A percentile compares a stretch with the other conserved stretches of the same genome.
phyloP scores from a whole-genome alignment of 2,888 invertebrate species.

The Acleris sparsana region DNA sequence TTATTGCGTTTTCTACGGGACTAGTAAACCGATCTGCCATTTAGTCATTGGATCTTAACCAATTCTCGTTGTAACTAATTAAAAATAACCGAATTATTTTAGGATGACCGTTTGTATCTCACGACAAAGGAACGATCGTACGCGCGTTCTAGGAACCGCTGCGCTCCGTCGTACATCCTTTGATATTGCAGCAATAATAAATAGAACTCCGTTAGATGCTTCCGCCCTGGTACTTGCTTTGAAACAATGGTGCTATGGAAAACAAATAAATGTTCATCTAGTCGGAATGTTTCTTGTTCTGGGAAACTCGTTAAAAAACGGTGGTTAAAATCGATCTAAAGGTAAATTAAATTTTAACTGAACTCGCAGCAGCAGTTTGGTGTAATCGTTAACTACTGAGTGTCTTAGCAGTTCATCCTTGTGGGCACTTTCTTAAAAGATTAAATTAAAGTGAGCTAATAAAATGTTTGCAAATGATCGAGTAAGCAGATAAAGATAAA shows the following conservation, averaged over 20 bases:
- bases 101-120: slow-evolving; percentile 33
- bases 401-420: background rate
- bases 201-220: slow-evolving; percentile 49
- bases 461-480: slow-evolving; percentile 9
- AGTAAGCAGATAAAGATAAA: background rate
- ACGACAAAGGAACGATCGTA: slow-evolving; percentile 48
- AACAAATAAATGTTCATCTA: slow-evolving; percentile 37
- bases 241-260: slow-evolving; percentile 38
- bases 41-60: slow-evolving; percentile 7
- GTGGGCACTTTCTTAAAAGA: background rate
- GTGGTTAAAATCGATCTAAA: slow-evolving; percentile 24
- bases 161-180: slow-evolving; percentile 46
- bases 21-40: background rate
- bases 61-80: slow-evolving; percentile 26
- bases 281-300: slow-evolving; percentile 36
- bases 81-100: slow-evolving; percentile 36
- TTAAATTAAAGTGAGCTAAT: slow-evolving; percentile 4
- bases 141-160: slow-evolving; percentile 49
- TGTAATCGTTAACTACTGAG: slow-evolving; percentile 2
- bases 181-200: slow-evolving; percentile 62
- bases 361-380: background rate
- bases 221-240: slow-evolving; percentile 43
- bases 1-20: background rate
- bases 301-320: slow-evolving; percentile 27
- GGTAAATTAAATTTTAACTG: slow-evolving; percentile 9